These are phyloP conservation scores for Climacteris rufus DNA, from an alignment of 2,113 vertebrate genomes.

Conservation along the genomic window DNA sequence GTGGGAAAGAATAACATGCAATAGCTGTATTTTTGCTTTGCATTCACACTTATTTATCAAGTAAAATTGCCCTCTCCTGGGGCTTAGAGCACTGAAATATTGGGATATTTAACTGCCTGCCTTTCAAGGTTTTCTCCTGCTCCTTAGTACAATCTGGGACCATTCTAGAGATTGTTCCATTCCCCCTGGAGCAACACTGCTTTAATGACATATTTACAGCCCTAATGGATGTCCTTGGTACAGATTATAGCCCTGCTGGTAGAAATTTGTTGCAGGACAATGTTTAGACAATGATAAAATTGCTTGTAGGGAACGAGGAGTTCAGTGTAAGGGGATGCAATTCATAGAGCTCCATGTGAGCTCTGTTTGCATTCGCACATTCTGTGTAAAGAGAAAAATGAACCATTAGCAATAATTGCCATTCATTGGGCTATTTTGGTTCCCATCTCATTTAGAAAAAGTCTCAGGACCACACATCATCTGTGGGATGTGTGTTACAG, in stretches of 20 bases:
- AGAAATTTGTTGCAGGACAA: background rate
- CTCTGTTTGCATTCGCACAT: background rate
- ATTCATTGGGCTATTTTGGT: background rate
- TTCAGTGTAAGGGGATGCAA: background rate
- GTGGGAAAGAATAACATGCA: background rate
- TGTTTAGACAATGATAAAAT: background rate
- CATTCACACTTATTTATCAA: background rate
- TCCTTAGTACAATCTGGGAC: background rate
- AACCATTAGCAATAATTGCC: background rate
- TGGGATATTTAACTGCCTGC: background rate
- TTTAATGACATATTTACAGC: background rate
- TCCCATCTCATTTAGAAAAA: background rate
- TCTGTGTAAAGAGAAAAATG: background rate
- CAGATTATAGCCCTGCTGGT: background rate
- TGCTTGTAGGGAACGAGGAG: background rate
- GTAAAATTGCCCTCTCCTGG: background rate
- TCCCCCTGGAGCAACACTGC: background rate
- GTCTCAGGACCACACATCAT: background rate
- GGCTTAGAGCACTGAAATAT: background rate
- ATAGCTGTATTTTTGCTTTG: background rate
- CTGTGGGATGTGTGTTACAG: background rate
- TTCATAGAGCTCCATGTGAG: background rate
- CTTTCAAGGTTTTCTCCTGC: background rate
- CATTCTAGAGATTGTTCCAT: background rate
- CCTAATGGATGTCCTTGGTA: background rate